Evolutionary conservation across 2,888 invertebrate genomes (phyloP), one percentile per base, ranked within the genome.

Genomic region (Leptinotarsa juncta): DNA sequence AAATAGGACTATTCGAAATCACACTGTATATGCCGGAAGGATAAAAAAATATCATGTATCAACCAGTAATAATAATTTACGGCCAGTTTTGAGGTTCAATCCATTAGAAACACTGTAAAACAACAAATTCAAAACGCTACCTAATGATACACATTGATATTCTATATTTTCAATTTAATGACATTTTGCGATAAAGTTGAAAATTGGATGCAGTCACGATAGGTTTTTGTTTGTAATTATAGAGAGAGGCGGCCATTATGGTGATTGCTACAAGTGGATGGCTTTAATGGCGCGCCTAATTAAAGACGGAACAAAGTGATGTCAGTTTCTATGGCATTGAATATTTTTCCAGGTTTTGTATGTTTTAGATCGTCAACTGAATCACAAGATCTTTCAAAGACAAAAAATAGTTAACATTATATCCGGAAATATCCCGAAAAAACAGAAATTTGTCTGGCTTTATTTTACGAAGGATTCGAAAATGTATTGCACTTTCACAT

Each of bases 131-230:
- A n/a, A 71, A 32, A 72, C 72, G 42, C 32, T 72, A 20, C 20
- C 14, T 18, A 66, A 32, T 75, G 62, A 75, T 70, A 70, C 51
- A 50, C 42, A 70, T 73, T 42, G 65, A 72, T 62, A 62, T 67
- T 53, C 70, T 67, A 75, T 77, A 73, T 78, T 73, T 73, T 71
- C 57, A 65, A 76, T 77, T 62, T 79, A 81, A 81, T 80, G 81
- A 80, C 73, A 79, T 82, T 80, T 75, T 76, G 76, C 76, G 77
- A 76, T 78, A 77, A 75, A 74, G 80, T 78, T 83, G 81, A 81
- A 84, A 84, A 84, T 85, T 84, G 85, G 85, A 85, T 85, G 85
- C 85, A 85, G 86, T 86, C 86, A 86, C 86, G 86, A 85, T 85
- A 86, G 84, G 85, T 86, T 86, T 85, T 86, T 85, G 82, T 83